These are phyloP conservation scores for Parnassius orleans DNA, from an alignment of 2,888 invertebrate genomes.

Conservation along the genomic window DNA sequence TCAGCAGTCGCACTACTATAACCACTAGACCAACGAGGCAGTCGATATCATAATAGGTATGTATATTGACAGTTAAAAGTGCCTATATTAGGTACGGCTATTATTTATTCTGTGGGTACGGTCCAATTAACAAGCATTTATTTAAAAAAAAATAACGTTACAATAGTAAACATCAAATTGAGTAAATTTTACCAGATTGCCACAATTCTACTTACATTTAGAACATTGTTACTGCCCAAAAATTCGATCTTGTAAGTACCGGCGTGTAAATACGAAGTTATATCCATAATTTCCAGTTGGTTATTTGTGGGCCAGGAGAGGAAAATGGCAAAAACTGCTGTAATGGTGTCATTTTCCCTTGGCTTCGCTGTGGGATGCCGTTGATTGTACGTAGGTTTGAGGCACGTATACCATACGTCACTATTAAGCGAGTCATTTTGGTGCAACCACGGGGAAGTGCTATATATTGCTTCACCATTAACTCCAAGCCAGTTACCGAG, in stretches of 20 bases:
- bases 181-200: background rate
- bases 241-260: slow-evolving; percentile 47
- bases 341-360: slow-evolving; percentile 38
- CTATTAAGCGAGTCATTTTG: slow-evolving; percentile 90
- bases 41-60: no score
- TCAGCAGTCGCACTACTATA: no score
- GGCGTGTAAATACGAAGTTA: slow-evolving; percentile 45
- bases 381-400: slow-evolving; percentile 45
- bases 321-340: slow-evolving; percentile 84
- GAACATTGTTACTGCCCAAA: slow-evolving; percentile 49
- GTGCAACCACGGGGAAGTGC: slow-evolving; percentile 86
- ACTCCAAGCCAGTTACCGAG: slow-evolving; percentile 90
- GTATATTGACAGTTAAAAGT: slow-evolving; percentile 9
- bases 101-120: no score
- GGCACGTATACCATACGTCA: slow-evolving; percentile 87
- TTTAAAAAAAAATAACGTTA: slow-evolving; percentile 1
- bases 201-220: slow-evolving; percentile 47
- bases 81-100: background rate
- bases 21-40: no score
- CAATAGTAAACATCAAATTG: slow-evolving; percentile 2
- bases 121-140: slow-evolving; percentile 6
- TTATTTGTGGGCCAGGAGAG: slow-evolving; percentile 85
- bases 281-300: slow-evolving; percentile 55
- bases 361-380: slow-evolving; percentile 44
- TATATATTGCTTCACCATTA: slow-evolving; percentile 95